A percentile compares a stretch with the other conserved stretches of the same genome.
These are phyloP conservation scores for Sparus aurata DNA, from an alignment of 2,797 vertebrate genomes.

Conservation along the genomic window DNA sequence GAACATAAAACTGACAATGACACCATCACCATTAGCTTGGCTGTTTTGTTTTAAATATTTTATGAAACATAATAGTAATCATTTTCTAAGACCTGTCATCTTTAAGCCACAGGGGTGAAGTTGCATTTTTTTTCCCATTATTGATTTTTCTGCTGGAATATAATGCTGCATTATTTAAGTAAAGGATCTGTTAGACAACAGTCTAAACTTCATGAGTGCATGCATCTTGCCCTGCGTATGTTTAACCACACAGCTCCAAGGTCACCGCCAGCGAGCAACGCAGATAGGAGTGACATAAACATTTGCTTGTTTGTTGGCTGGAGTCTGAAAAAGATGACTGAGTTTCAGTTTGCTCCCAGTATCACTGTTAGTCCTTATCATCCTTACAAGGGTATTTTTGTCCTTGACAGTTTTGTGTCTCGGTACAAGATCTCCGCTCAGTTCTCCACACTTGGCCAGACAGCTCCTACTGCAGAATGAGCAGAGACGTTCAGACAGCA, in stretches of 20 bases:
- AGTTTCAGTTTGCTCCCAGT: slow-evolving; percentile 37
- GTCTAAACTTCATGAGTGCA: background rate
- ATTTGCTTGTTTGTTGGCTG: slow-evolving; percentile 1
- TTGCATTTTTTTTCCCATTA: slow-evolving; percentile 1
- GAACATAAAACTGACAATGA: slow-evolving; percentile 14
- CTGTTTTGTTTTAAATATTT: slow-evolving; percentile 6
- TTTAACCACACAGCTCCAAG: background rate
- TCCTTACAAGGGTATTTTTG: slow-evolving; percentile 43
- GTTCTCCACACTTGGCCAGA: slow-evolving; percentile 39
- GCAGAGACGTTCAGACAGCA: slow-evolving; percentile 32
- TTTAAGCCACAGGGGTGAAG: background rate
- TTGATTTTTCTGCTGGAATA: background rate
- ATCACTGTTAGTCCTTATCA: slow-evolving; percentile 25
- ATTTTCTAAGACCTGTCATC: background rate
- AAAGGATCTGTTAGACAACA: background rate
- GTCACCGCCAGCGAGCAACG: background rate
- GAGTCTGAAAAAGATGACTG: slow-evolving; percentile 23
- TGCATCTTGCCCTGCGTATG: background rate
- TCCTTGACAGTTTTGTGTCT: slow-evolving; percentile 37
- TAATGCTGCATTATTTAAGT: background rate
- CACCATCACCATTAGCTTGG: background rate
- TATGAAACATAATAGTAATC: background rate
- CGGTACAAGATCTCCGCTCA: slow-evolving; percentile 14
- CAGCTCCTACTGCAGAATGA: slow-evolving; percentile 35
- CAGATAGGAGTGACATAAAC: background rate